phyloP scores from a whole-genome alignment of 2,113 vertebrate genomes.

The Leucopsar rothschildi region DNA sequence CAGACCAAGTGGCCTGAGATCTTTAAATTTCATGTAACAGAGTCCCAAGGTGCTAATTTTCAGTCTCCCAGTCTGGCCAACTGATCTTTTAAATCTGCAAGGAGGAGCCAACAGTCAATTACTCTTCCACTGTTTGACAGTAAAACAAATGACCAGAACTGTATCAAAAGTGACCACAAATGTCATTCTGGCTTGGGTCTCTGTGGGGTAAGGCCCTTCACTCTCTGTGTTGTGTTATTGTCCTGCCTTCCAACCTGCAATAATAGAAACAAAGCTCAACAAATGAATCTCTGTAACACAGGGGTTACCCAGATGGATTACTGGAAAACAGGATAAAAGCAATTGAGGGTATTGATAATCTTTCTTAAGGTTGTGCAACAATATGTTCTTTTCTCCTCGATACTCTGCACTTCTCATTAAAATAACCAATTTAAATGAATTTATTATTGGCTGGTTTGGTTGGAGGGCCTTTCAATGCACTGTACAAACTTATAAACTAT shows the following conservation, averaged over 20 bases:
- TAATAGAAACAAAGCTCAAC: background rate
- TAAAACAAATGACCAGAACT: background rate
- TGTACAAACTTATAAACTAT: background rate
- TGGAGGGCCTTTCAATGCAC: background rate
- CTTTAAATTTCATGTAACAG: background rate
- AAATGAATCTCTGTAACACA: background rate
- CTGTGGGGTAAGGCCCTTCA: background rate
- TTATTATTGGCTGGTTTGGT: background rate
- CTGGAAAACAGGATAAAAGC: background rate
- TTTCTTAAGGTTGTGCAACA: background rate
- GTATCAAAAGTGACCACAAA: background rate
- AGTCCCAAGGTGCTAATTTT: background rate
- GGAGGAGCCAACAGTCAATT: background rate
- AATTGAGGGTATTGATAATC: background rate
- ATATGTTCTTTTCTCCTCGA: background rate
- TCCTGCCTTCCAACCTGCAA: background rate
- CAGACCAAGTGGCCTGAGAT: background rate
- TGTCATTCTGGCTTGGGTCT: background rate
- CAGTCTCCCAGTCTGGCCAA: background rate
- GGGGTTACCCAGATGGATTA: background rate
- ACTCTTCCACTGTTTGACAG: background rate
- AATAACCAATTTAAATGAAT: background rate
- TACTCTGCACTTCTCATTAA: background rate
- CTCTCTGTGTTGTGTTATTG: background rate
- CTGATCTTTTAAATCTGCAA: background rate